These are phyloP conservation scores for Tryphoninae sp. DNA, from an alignment of 2,888 invertebrate genomes.

Conservation along the genomic window DNA sequence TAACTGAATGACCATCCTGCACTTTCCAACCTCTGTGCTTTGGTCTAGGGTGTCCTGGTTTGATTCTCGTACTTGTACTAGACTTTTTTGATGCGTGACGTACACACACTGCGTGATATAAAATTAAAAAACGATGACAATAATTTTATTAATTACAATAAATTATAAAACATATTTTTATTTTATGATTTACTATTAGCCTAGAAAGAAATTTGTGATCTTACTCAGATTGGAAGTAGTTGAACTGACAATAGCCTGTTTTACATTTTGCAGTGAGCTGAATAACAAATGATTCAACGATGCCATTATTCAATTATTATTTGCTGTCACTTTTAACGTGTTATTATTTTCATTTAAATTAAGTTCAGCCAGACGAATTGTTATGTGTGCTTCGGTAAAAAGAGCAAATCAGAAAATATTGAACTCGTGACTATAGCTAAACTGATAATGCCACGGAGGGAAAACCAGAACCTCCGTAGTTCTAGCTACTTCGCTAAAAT, in stretches of 20 bases:
- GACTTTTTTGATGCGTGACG: slow-evolving; percentile 90
- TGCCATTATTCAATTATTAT: slow-evolving; percentile 49
- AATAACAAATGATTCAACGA: slow-evolving; percentile 44
- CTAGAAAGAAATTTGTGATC: slow-evolving; percentile 23
- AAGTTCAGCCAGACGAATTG: no score
- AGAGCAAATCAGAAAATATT: no score
- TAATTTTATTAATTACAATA: background rate
- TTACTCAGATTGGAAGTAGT: slow-evolving; percentile 49
- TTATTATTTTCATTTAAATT: background rate
- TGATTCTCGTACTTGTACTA: slow-evolving; percentile 88
- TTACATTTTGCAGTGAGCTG: slow-evolving; percentile 49
- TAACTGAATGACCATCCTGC: slow-evolving; percentile 87
- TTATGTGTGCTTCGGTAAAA: no score
- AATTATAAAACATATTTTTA: background rate
- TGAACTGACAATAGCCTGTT: slow-evolving; percentile 48
- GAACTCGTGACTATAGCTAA: no score
- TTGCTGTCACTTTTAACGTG: background rate
- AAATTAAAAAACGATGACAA: background rate
- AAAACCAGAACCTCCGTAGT: no score
- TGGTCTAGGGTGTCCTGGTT: slow-evolving; percentile 84
- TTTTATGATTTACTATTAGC: background rate
- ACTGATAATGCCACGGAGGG: no score
- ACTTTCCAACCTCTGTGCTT: slow-evolving; percentile 91
- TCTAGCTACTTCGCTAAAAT: no score
- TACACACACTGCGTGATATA: slow-evolving; percentile 78